Evolutionary conservation across 2,113 vertebrate genomes (phyloP).

Genomic region (Psittacus erithacus): DNA sequence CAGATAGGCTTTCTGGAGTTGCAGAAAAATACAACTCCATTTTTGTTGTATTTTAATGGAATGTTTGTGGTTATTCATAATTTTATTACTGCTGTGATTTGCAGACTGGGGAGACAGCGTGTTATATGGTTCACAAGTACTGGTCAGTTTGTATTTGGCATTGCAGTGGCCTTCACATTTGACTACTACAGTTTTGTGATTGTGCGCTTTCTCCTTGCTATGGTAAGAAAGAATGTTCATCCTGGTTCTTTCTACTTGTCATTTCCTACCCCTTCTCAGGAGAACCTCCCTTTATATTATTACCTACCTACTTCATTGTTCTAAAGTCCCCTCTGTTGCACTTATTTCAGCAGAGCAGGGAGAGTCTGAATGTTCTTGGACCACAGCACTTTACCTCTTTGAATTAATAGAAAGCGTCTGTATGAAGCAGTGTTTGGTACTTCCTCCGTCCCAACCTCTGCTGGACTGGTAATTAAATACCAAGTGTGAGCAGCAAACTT

Average conservation of each 20-base stretch:
- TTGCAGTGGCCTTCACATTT: slow-evolving; percentile 82
- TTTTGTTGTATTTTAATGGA: not conserved
- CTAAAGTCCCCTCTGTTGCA: slow-evolving; percentile 66
- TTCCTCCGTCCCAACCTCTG: slow-evolving; percentile 65
- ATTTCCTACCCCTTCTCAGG: slow-evolving; percentile 36
- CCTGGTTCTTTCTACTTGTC: not conserved
- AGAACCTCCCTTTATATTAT: slow-evolving; percentile 35
- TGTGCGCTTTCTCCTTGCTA: slow-evolving; percentile 88
- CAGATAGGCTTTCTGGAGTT: not conserved
- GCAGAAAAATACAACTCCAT: not conserved
- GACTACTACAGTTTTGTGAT: slow-evolving; percentile 87
- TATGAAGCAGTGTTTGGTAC: slow-evolving; percentile 63
- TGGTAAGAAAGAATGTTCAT: slow-evolving; percentile 79
- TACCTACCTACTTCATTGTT: slow-evolving; percentile 43
- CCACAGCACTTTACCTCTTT: slow-evolving; percentile 62
- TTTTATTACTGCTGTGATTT: not conserved
- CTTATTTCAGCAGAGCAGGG: slow-evolving; percentile 68
- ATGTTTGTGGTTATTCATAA: not conserved
- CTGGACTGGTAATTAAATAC: slow-evolving; percentile 67
- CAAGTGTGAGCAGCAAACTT: slow-evolving; percentile 49
- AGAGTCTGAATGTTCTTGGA: slow-evolving; percentile 63
- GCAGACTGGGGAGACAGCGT: slow-evolving; percentile 85
- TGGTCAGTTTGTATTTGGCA: slow-evolving; percentile 85
- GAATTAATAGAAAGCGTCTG: slow-evolving; percentile 59
- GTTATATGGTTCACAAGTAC: slow-evolving; percentile 86